phyloP scores from a whole-genome alignment of 2,797 vertebrate species.

The Neosilurus hyrtlii region DNA sequence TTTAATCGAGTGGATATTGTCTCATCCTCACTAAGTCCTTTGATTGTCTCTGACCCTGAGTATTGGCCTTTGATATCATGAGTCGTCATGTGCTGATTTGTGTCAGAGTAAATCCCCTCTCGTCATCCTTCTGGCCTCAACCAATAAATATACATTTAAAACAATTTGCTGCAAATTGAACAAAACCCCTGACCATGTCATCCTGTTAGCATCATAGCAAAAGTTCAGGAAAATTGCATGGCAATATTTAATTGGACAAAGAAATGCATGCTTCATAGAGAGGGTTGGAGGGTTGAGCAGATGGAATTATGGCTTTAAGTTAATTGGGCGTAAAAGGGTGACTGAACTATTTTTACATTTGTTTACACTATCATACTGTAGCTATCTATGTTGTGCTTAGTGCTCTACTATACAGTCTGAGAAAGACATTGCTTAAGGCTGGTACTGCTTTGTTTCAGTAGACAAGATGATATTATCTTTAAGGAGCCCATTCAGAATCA shows the following conservation, averaged over 20 bases:
- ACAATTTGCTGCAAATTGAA: neutral
- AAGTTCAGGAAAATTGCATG: constrained; percentile 17
- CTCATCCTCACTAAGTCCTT: constrained; percentile 70
- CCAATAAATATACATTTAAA: neutral
- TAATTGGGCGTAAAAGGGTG: constrained; percentile 24
- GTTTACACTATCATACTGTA: constrained; percentile 19
- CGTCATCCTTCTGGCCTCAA: constrained; percentile 14
- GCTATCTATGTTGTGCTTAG: constrained; percentile 24
- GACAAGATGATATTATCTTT: constrained; percentile 35
- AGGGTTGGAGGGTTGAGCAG: neutral
- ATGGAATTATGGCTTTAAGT: constrained; percentile 22
- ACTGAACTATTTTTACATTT: constrained; percentile 22
- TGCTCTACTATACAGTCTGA: constrained; percentile 18
- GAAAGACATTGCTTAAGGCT: constrained; percentile 31
- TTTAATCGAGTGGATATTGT: constrained; percentile 77
- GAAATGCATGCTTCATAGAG: constrained; percentile 9
- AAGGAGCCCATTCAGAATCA: constrained; percentile 34
- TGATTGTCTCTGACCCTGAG: constrained; percentile 67
- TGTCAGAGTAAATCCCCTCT: constrained; percentile 33
- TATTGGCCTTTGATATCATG: constrained; percentile 44
- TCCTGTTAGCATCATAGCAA: constrained; percentile 21
- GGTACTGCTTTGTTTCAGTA: constrained; percentile 43
- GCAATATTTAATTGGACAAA: constrained; percentile 23
- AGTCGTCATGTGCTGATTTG: constrained; percentile 49
- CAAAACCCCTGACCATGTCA: neutral